Evolutionary conservation across 2,797 vertebrate genomes (phyloP).

Genomic region (Microhierax caerulescens): DNA sequence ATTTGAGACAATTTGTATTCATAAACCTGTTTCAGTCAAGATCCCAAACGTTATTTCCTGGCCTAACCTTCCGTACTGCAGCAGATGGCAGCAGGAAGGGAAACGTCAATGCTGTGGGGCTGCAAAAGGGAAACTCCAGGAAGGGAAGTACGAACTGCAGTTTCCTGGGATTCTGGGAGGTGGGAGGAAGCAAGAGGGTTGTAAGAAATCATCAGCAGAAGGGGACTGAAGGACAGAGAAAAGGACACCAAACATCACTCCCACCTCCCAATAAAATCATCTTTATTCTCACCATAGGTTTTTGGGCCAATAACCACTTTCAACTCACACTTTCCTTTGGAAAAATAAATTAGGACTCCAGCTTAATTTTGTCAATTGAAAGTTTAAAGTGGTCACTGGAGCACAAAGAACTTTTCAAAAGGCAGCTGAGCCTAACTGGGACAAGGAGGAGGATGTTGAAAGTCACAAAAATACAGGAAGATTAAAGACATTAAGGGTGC

Average conservation of each 20-base stretch:
- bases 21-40: not conserved
- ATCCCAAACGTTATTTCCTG: not conserved
- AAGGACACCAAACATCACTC: not conserved
- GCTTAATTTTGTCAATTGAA: conserved; percentile 19
- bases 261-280: not conserved
- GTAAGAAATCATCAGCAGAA: not conserved
- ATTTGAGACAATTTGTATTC: not conserved
- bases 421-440: not conserved
- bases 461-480: not conserved
- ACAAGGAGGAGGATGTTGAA: not conserved
- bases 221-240: not conserved
- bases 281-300: not conserved
- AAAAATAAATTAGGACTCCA: not conserved
- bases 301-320: conserved; percentile 47
- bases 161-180: not conserved
- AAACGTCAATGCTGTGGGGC: not conserved
- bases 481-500: not conserved
- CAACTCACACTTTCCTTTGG: conserved; percentile 12
- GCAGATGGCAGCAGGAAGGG: not conserved
- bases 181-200: not conserved
- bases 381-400: conserved; percentile 45
- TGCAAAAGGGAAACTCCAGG: not conserved
- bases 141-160: not conserved
- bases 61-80: not conserved
- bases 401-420: conserved; percentile 40